These are phyloP conservation scores for Xanthorhoe designata DNA, from an alignment of 2,888 invertebrate species.

Conservation along the genomic window DNA sequence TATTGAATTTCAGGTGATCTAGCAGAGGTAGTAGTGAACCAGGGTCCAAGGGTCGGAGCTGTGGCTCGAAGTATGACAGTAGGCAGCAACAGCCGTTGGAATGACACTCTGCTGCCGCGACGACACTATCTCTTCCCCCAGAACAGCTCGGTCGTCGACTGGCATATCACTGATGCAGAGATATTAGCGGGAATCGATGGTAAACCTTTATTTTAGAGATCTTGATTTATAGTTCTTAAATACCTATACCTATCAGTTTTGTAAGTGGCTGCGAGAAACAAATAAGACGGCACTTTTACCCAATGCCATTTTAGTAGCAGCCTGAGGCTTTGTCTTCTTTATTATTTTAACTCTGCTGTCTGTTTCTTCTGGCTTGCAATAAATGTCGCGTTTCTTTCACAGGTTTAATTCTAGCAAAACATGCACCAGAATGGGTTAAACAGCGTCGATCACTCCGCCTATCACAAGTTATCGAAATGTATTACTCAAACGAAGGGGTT, in stretches of 20 bases:
- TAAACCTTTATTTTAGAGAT: constrained; percentile 57
- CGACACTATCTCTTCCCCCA: constrained; percentile 82
- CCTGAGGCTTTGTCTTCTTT: too few species aligned
- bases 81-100: constrained; percentile 87
- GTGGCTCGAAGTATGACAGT: constrained; percentile 73
- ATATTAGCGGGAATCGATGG: constrained; percentile 89
- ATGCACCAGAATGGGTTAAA: constrained; percentile 81
- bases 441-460: constrained; percentile 81
- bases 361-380: background rate
- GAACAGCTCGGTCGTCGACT: constrained; percentile 72
- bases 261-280: too few species aligned
- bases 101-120: constrained; percentile 86
- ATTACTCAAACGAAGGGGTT: constrained; percentile 87
- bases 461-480: constrained; percentile 88
- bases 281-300: too few species aligned
- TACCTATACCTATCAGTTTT: too few species aligned
- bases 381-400: constrained; percentile 38
- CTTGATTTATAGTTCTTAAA: too few species aligned
- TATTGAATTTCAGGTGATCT: constrained; percentile 83
- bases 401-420: constrained; percentile 53
- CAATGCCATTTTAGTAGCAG: too few species aligned
- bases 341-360: too few species aligned
- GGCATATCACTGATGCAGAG: constrained; percentile 89
- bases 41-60: constrained; percentile 82
- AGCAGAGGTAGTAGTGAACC: constrained; percentile 88